phyloP scores from a whole-genome alignment of 2,797 vertebrate species.

The Manis pentadactyla region DNA sequence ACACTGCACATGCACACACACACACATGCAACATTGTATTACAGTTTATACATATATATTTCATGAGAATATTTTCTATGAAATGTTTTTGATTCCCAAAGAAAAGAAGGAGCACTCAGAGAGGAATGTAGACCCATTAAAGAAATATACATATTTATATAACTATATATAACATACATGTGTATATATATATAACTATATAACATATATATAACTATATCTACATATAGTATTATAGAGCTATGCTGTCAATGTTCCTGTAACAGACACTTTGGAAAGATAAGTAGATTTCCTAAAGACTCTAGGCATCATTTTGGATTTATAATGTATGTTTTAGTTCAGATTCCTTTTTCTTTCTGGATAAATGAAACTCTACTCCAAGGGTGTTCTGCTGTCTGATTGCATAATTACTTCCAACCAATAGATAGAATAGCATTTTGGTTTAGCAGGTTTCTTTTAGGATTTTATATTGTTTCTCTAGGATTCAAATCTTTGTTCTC shows the following conservation, averaged over 20 bases:
- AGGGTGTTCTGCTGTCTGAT: neutral
- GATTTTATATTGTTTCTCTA: conserved; percentile 13
- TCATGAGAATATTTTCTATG: conserved; percentile 34
- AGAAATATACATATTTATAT: neutral
- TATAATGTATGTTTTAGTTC: neutral
- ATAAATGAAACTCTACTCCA: neutral
- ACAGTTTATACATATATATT: neutral
- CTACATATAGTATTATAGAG: neutral
- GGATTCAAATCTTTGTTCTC: neutral
- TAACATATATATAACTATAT: no score
- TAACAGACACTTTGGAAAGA: neutral
- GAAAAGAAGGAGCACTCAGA: neutral
- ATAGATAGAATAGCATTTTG: neutral
- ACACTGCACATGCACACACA: neutral
- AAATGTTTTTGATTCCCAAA: neutral
- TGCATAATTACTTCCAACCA: neutral
- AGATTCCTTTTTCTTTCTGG: neutral
- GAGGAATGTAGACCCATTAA: neutral
- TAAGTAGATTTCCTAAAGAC: neutral
- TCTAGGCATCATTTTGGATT: neutral
- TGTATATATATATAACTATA: no score
- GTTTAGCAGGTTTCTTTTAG: neutral
- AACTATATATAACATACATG: no score
- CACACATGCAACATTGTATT: neutral
- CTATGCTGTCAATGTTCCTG: neutral